These are phyloP conservation scores for Eidolon dupreanum DNA, from an alignment of 2,797 vertebrate species.

Conservation along the genomic window DNA sequence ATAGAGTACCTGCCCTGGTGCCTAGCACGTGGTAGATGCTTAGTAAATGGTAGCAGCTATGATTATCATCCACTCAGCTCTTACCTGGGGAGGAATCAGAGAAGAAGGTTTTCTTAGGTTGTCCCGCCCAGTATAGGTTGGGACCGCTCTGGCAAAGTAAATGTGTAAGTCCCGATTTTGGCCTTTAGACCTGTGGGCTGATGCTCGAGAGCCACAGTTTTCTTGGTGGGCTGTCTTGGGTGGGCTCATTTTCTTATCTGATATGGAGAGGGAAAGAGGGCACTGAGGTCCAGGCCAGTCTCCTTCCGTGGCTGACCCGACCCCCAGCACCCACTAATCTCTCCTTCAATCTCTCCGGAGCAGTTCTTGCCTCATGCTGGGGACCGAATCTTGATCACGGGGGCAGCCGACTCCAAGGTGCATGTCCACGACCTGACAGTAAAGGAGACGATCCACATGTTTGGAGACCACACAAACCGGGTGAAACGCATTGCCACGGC, in stretches of 20 bases:
- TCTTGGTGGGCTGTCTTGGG: neutral
- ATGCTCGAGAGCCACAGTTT: neutral
- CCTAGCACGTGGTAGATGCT: neutral
- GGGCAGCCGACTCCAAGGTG: constrained; percentile 98
- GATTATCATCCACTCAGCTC: neutral
- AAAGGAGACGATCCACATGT: constrained; percentile 99
- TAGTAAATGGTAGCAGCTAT: neutral
- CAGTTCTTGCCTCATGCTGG: constrained; percentile 98
- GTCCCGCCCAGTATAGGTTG: neutral
- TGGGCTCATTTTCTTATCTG: constrained; percentile 18
- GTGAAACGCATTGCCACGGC: constrained; percentile 98
- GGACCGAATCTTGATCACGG: constrained; percentile 96
- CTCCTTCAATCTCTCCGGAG: constrained; percentile 44
- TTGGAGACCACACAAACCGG: constrained; percentile 98
- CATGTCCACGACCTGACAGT: constrained; percentile 97
- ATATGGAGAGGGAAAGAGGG: neutral
- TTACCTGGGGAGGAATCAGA: constrained; percentile 31
- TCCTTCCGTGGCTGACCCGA: neutral
- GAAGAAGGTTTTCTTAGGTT: neutral
- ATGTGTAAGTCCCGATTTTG: neutral
- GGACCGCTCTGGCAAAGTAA: neutral
- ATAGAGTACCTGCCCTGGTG: neutral
- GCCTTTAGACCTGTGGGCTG: neutral
- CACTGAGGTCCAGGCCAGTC: neutral
- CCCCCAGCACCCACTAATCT: neutral